phyloP scores from a whole-genome alignment of 2,888 invertebrate species.

The Ophion costatus region DNA sequence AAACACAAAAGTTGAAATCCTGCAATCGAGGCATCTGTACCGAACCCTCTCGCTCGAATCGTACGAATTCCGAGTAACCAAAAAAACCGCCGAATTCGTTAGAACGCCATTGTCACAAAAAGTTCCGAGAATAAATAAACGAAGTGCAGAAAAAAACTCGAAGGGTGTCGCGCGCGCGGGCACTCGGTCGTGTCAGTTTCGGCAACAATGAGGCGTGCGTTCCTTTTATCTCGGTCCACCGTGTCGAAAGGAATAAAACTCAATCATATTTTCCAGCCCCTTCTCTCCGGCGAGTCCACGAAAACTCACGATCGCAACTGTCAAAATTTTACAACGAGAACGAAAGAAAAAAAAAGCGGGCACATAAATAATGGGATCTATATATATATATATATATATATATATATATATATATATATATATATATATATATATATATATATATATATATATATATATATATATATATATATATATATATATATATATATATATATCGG shows the following conservation, averaged over 20 bases:
- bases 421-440: not conserved
- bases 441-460: not conserved
- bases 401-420: not conserved
- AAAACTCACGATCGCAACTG: too few relatives aligned
- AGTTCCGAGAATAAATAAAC: slow-evolving; percentile 32
- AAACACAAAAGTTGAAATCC: slow-evolving; percentile 34
- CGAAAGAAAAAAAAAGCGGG: not conserved
- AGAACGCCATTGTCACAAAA: slow-evolving; percentile 69
- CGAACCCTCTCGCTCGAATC: too few relatives aligned
- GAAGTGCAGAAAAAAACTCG: slow-evolving; percentile 49
- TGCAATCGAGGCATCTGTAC: not conserved
- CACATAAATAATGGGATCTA: not conserved
- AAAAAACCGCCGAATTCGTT: slow-evolving; percentile 70
- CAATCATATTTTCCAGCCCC: slow-evolving; percentile 12
- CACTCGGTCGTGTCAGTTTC: slow-evolving; percentile 69
- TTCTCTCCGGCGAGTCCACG: not conserved
- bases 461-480: not conserved
- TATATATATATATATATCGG: not conserved
- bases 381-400: not conserved
- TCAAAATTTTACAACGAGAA: too few relatives aligned
- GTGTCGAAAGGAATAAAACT: slow-evolving; percentile 1
- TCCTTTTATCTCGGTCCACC: slow-evolving; percentile 53
- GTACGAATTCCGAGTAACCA: slow-evolving; percentile 12
- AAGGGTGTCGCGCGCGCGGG: slow-evolving; percentile 40
- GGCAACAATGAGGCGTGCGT: slow-evolving; percentile 64